phyloP scores from a whole-genome alignment of 2,113 vertebrate species.

The Colossoma macropomum region DNA sequence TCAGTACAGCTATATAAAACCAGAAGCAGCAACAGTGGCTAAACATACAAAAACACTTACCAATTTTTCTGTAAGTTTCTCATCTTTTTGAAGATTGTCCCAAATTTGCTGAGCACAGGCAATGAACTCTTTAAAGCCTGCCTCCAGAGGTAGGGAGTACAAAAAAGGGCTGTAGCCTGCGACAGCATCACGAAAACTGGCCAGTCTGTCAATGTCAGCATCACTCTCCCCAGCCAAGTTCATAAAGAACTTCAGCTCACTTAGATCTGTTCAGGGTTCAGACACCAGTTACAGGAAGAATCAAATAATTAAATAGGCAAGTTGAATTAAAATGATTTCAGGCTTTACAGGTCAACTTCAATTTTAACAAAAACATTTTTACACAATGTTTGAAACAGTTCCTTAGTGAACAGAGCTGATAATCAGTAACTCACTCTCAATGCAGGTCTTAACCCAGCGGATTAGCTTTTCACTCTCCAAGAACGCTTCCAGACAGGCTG shows the following conservation, averaged over 20 bases:
- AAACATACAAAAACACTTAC: constrained; percentile 41
- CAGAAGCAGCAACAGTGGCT: neutral
- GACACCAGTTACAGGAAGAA: neutral
- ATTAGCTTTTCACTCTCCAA: constrained; percentile 64
- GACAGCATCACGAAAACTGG: constrained; percentile 75
- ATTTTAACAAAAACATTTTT: no score
- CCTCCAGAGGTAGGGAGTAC: constrained; percentile 59
- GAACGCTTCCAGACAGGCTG: constrained; percentile 72
- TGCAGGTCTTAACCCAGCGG: constrained; percentile 70
- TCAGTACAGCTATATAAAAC: no score
- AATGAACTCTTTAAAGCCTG: constrained; percentile 69
- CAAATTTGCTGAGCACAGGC: constrained; percentile 66
- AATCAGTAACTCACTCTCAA: constrained; percentile 59
- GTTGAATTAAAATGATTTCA: neutral
- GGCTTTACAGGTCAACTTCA: no score
- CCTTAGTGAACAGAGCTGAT: neutral
- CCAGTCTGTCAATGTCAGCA: constrained; percentile 75
- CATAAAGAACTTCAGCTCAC: constrained; percentile 74
- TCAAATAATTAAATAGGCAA: neutral
- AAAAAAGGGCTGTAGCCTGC: constrained; percentile 75
- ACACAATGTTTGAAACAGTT: neutral
- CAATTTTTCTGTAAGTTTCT: constrained; percentile 74
- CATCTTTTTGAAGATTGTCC: constrained; percentile 68
- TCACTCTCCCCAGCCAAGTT: constrained; percentile 80
- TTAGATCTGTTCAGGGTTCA: constrained; percentile 65